Conservation (phyloP, 92 coral and sea anemone species). For the Actinostola sp. region DNA sequence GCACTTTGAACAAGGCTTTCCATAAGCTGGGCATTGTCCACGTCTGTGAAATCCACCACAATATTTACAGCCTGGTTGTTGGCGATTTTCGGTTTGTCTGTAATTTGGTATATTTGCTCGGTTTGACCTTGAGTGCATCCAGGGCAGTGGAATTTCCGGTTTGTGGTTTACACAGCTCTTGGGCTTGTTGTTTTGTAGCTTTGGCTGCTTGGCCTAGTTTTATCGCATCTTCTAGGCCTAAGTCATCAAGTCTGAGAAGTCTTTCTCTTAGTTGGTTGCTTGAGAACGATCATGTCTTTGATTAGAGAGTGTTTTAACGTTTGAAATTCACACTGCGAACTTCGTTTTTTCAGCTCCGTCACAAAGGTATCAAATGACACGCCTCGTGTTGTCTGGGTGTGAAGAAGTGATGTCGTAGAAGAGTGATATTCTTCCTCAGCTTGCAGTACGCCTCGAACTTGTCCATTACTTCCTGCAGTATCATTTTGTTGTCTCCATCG, state of each 20-base stretch:
- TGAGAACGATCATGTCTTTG: slow-evolving; percentile 45
- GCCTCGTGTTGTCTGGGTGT: slow-evolving; percentile 44
- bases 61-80: too few relatives aligned
- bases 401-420: slow-evolving; percentile 46
- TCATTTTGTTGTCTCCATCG: slow-evolving; percentile 23
- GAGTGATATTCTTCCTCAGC: slow-evolving; percentile 51
- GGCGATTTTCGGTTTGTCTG: too few relatives aligned
- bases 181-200: slow-evolving; percentile 49
- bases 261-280: slow-evolving; percentile 34
- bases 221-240: slow-evolving; percentile 37
- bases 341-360: slow-evolving; percentile 42
- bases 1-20: slow-evolving; percentile 32
- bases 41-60: slow-evolving; percentile 39
- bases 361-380: slow-evolving; percentile 41
- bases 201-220: slow-evolving; percentile 49
- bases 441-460: slow-evolving; percentile 49
- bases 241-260: slow-evolving; percentile 33
- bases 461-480: slow-evolving; percentile 31
- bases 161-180: slow-evolving; percentile 20
- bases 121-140: background rate
- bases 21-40: slow-evolving; percentile 45
- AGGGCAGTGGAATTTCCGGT: background rate
- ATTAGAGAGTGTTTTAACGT: slow-evolving; percentile 44
- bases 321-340: slow-evolving; percentile 42
- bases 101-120: too few relatives aligned